phyloP scores from a whole-genome alignment of 1,140 invertebrate species.

The Dysdera silvatica region DNA sequence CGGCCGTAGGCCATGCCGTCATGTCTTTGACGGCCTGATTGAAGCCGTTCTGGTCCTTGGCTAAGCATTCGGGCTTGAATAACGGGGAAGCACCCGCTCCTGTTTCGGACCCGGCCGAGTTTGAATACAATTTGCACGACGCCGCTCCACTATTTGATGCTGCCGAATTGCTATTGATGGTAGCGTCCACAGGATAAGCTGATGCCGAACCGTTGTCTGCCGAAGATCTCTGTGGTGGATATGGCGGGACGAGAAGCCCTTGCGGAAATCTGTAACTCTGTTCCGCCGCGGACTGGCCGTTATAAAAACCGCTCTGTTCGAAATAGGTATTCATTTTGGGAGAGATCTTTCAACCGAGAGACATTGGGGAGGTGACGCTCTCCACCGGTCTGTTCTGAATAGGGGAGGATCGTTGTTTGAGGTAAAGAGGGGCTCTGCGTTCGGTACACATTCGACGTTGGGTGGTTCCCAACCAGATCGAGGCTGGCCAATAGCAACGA shows the following conservation, averaged over 20 bases:
- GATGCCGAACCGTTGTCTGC: constrained; percentile 49
- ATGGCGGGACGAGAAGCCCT: constrained; percentile 51
- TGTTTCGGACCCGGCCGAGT: constrained; percentile 10
- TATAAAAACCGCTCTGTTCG: constrained; percentile 84
- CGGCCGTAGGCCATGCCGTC: constrained; percentile 47
- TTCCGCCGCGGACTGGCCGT: constrained; percentile 59
- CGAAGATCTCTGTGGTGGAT: constrained; percentile 58
- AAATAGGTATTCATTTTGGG: constrained; percentile 90
- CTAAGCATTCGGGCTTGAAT: constrained; percentile 34
- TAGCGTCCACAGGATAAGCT: constrained; percentile 55
- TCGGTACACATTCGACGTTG: no score
- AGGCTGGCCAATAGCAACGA: no score
- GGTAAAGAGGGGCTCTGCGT: no score
- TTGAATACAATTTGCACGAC: constrained; percentile 66
- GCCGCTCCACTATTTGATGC: constrained; percentile 67
- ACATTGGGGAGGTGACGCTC: no score
- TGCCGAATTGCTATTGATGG: constrained; percentile 59
- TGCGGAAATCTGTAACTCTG: constrained; percentile 65
- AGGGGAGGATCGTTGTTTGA: no score
- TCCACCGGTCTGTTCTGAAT: no score
- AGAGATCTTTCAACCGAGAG: no score
- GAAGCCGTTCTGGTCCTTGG: constrained; percentile 34
- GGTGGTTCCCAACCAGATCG: no score
- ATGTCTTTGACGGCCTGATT: constrained; percentile 32
- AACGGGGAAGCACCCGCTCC: constrained; percentile 14